Evolutionary conservation across 1,140 invertebrate genomes (phyloP), one percentile per base, ranked within the genome.

Genomic region (Kradibia gibbosae): DNA sequence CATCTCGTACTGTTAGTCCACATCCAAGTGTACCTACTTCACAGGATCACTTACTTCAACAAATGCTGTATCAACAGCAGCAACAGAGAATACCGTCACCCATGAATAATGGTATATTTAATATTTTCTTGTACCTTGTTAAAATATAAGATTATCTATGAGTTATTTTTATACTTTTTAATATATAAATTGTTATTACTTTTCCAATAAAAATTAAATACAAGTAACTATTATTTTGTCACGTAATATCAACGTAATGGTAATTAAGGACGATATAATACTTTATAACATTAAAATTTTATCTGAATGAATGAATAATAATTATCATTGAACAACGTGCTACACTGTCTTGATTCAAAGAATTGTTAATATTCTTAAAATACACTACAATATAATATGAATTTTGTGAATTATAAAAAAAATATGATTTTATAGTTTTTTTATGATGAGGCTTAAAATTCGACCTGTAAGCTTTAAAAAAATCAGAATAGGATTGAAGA

Each of bases 1-100:
- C 86, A 78, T 91, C 91, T 8, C 88, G 92, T 55, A 91, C 92
- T 1, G 88, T 93, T 11, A 93, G 93, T 83, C 92, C 93, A 34
- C 92, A 93, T 83, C 82, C 88, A 0, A 84, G 67, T 82, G 86
- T 86, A 31, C 86, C 87, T 22, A 87, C 82, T 65, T 84, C 87
- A 1, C 91, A 89, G 81, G 90, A 92, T 77, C 89, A 91, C 17
- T 86, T 91, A 42, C 85, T 91, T 11, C 91, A 91, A 80, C 91
- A 92, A 70, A 88, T 91, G 83, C 78, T 91, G 36, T 88, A 87
- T 79, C 87, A 90, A 73, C 87, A 90, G 45, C 89, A 91, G 57
- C 89, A 89, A 31, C 88, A 91, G 71, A 87, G 91, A 84, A 91
- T 92, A 85, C 91, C 91, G 28, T 92, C 91, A n/a, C 92, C 91